Evolutionary conservation across 2,888 invertebrate genomes (phyloP), one percentile per base, ranked within the genome.

Genomic region (Abscondita cerata): DNA sequence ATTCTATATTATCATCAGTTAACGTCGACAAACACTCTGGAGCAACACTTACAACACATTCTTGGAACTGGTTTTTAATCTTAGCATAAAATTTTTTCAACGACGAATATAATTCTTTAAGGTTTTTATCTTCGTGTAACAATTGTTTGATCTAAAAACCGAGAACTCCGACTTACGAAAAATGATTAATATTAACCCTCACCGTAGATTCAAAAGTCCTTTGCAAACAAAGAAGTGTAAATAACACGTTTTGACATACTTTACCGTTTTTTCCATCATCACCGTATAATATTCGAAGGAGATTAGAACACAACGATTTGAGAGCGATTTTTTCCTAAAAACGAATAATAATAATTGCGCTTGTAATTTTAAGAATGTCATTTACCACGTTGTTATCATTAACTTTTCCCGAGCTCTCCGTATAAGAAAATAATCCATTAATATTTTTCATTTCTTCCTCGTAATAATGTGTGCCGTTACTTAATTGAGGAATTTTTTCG

Each of bases 171-270:
- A 2, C 9, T 41, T 41, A 11, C 2, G 11, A 20, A 19, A 46
- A 11, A n/a, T 2, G 11, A 20, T 36, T 18, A 20, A 2, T 18
- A 8, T 40, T n/a, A n/a, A 44, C 1, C 15, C 59, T 38, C 40
- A 59, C 59, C 5, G 12, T 13, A 9, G 38, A 2, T 38, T 48
- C 51, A 15, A 56, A 61, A 0, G 12, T 12, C 11, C 57, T 52
- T 40, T 52, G 52, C 4, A 62, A 18, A 0, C 34, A 38, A 12
- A 47, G 52, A 12, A 62, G 56, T 9, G 62, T 62, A 15, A 57
- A 62, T 12, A 62, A 38, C 3, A 62, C 34, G 11, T 61, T 61
- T 33, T 61, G 61, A 13, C 52, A 61, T 5, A 56, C 16, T 47
- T 57, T 56, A 1, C 57, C 11, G 33, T 48, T 34, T 20, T 52